Base-by-base conservation (phyloP, 2,888 invertebrate genomes). In the Drosophila prostipennis region DNA sequence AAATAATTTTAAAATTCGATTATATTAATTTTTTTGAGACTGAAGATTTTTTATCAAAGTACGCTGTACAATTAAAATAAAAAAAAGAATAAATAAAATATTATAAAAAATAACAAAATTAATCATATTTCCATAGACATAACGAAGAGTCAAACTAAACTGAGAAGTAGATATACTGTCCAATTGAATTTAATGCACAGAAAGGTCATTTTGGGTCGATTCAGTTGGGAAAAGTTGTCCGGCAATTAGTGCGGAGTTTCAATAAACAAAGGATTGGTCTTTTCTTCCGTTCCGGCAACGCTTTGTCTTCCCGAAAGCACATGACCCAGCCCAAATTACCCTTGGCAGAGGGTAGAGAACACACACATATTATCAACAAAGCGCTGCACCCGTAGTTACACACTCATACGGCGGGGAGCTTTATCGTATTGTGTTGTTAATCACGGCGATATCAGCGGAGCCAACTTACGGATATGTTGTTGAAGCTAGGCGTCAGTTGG, bases 401-500 rank as follows among this genome's bases (percentile, higher is more conserved):
- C 39, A 48, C 13, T 29, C 49, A 26, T 14, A 7, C n/a, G 37
- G 14, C 14, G 58, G 23, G 36, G 43, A 52, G 43, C 49, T 72
- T 73, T 72, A 72, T 72, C 72, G 57, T 64, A 52, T 73, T 57
- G 67, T 52, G 51, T 51, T 53, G 69, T 60, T 74, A 74, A 74
- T 74, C 74, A 74, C 60, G 13, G 42, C 54, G 48, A 55, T 68
- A 46, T 46, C 29, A 52, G 68, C 53, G 32, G 26, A 39, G 49
- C 36, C 5, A 32, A 90, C 92, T 91, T 32, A 97, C 99, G 93
- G 98, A 97, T 81, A 98, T 96, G 89, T 96, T 96, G 90, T 96
- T 98, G 91, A 98, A 98, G 92, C 98, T 97, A 3, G 98, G 98
- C 57, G 98, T 98, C 72, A 99, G 92, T 89, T 98, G 97, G 93